Percentiles rank a stretch among this genome's conserved stretches.
Evolutionary conservation across 2,113 vertebrate species (phyloP).

Genomic region (Erinaceus europaeus): DNA sequence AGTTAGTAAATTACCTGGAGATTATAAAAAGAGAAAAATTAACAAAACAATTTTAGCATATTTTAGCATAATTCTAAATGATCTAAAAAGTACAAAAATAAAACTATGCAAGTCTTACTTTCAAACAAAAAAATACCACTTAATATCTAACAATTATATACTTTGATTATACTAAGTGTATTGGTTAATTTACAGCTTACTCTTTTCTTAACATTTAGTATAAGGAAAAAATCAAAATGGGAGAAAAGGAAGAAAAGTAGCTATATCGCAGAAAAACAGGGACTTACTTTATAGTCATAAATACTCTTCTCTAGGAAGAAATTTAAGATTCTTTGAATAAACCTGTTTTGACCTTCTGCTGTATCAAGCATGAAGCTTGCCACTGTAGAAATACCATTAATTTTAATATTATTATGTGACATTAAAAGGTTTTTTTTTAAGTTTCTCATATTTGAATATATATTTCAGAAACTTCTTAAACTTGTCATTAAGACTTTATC

Average conservation of each 20-base stretch:
- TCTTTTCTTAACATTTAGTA: not conserved
- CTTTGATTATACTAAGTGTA: slow-evolving; percentile 25
- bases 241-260: not conserved
- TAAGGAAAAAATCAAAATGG: not conserved
- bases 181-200: slow-evolving; percentile 17
- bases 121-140: slow-evolving; percentile 21
- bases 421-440: not conserved
- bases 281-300: not conserved
- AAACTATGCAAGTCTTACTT: no score
- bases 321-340: not conserved
- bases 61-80: no score
- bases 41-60: not conserved
- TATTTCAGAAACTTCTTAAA: slow-evolving; percentile 25
- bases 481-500: slow-evolving; percentile 12
- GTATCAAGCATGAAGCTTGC: not conserved
- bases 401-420: no score
- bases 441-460: not conserved
- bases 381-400: no score
- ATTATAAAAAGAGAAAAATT: not conserved
- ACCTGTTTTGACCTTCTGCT: not conserved
- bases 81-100: no score
- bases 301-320: not conserved
- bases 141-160: slow-evolving; percentile 46
- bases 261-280: no score
- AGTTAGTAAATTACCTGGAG: not conserved